Percentiles rank a stretch among this genome's conserved stretches.
phyloP scores from a whole-genome alignment of 2,113 vertebrate genomes.

The Rhabdornis inornatus region DNA sequence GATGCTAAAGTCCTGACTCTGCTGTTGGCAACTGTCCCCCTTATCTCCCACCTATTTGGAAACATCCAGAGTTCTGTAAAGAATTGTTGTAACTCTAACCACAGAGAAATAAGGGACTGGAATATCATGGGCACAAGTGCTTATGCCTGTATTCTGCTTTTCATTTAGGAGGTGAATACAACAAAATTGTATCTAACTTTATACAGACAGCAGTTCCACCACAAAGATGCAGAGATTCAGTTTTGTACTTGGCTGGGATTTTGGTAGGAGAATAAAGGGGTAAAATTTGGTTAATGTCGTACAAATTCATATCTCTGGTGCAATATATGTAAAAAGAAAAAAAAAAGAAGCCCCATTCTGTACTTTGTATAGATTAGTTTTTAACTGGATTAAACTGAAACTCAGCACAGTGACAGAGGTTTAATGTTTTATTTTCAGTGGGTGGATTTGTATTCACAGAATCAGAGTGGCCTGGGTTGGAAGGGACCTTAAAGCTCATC shows the following conservation, averaged over 20 bases:
- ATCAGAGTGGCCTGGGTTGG: neutral
- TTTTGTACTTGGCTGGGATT: constrained; percentile 31
- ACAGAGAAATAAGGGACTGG: neutral
- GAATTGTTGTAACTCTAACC: neutral
- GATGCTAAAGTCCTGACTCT: neutral
- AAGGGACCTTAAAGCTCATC: neutral
- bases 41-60: neutral
- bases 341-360: neutral
- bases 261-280: neutral
- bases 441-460: neutral
- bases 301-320: constrained; percentile 46
- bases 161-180: neutral
- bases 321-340: constrained; percentile 36
- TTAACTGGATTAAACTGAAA: constrained; percentile 69
- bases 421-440: neutral
- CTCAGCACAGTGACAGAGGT: neutral
- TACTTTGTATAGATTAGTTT: constrained; percentile 63
- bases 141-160: neutral
- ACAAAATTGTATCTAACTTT: neutral
- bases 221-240: neutral
- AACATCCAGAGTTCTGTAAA: neutral
- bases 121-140: neutral
- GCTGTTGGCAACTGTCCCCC: neutral
- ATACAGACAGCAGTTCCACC: neutral
- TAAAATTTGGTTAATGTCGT: constrained; percentile 19